phyloP scores from a whole-genome alignment of 2,888 invertebrate genomes.

The Acanthoscelides obtectus region DNA sequence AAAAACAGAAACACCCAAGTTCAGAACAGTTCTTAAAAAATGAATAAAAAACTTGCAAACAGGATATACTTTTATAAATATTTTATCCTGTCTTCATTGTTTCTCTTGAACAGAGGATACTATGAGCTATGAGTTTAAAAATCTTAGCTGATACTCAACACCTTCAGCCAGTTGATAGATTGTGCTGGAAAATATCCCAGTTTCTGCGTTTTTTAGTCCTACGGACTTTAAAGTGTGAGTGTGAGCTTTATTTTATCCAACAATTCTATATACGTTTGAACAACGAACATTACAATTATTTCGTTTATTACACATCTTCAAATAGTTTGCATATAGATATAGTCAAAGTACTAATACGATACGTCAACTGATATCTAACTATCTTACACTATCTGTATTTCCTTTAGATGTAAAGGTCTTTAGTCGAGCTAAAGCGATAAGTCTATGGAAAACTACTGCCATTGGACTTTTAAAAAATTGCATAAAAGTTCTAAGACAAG shows the following conservation, averaged over 20 bases:
- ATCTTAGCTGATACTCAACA: not conserved
- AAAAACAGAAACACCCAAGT: not conserved
- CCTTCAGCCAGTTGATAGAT: not conserved
- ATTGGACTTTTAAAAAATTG: no score
- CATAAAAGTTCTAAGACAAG: no score
- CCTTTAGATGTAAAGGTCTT: no score
- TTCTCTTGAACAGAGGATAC: not conserved
- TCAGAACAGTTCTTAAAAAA: not conserved
- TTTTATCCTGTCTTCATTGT: not conserved
- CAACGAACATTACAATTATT: not conserved
- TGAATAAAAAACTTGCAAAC: not conserved
- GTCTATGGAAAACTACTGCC: no score
- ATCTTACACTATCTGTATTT: not conserved
- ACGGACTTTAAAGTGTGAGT: not conserved
- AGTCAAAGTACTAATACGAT: no score
- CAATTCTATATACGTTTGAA: no score
- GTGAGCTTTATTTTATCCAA: not conserved
- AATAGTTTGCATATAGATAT: not conserved
- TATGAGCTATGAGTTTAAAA: not conserved
- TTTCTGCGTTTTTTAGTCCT: not conserved
- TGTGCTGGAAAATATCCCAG: not conserved
- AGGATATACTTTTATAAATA: not conserved
- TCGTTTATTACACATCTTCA: not conserved
- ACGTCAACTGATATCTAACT: not conserved
- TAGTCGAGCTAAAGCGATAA: no score